phyloP scores from a whole-genome alignment of 2,888 invertebrate genomes.

The Tipula confusa region DNA sequence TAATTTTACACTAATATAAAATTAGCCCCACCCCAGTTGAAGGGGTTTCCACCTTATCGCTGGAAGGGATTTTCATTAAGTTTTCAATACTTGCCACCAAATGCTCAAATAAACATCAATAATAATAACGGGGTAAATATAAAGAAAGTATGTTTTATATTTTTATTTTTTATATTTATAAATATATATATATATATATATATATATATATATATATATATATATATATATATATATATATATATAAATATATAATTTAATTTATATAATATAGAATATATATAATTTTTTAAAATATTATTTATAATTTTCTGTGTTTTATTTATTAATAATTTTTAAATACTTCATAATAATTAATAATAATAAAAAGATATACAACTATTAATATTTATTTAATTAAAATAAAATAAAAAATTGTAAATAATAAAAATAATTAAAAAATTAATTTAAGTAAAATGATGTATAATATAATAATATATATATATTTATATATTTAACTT shows the following conservation, averaged over 20 bases:
- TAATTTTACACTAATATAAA: too few species aligned
- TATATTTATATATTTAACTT: not conserved
- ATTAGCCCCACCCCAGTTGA: too few species aligned
- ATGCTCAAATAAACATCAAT: too few species aligned
- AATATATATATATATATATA: too few species aligned
- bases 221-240: too few species aligned
- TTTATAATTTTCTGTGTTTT: conserved; percentile 5
- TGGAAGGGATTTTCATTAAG: too few species aligned
- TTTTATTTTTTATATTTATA: not conserved
- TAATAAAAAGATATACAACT: not conserved
- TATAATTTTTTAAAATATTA: conserved; percentile 21
- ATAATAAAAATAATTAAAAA: not conserved
- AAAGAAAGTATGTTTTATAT: too few species aligned
- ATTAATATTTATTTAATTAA: not conserved
- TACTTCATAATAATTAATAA: conserved; percentile 13
- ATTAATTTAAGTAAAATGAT: conserved; percentile 12
- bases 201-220: too few species aligned
- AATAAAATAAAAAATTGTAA: not conserved
- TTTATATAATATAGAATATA: conserved; percentile 25
- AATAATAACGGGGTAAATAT: too few species aligned
- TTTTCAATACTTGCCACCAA: too few species aligned
- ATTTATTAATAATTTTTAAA: not conserved
- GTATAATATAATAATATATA: not conserved
- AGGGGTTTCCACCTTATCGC: too few species aligned
- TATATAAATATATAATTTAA: not conserved